Evolutionary conservation across 2,113 vertebrate genomes (phyloP), one percentile per base, ranked within the genome.

Genomic region (Carollia perspicillata): DNA sequence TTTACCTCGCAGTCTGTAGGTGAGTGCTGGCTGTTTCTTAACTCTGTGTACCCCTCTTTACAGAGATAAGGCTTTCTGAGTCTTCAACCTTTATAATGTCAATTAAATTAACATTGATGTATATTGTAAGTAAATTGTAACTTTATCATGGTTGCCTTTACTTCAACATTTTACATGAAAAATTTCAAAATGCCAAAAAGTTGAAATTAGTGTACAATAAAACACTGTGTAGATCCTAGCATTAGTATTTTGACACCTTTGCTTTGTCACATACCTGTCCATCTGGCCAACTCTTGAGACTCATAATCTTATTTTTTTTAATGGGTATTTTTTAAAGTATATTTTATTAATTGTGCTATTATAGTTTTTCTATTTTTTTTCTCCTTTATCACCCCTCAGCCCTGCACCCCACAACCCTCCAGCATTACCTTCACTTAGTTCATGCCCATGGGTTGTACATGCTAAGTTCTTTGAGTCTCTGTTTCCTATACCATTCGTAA

Each of bases 1-100:
- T 99, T 99, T 94, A 99, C 98, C 65, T 98, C 99, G 14, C 99
- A 99, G 97, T 99, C 99, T 68, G 91, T 99, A 30, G 99, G 99
- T 99, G 94, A 98, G 99, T 97, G 22, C 14, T 4, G 44, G 10
- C 68, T 0, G 0, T 42, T 4, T 0, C 14, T 92, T n/a, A 0
- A 72, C 33, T 0, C 17, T 47, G 8, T 12, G 37, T 22, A 6
- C 7, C 20, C 22, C 23, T 69, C 53, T 74, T 23, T 23, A 18
- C 44, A 60, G 42, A 71, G 16, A 22, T 33, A 18, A 60, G 49
- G 33, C 71, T 37, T 65, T 49, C 28, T 37, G 8, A 1, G 3
- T 53, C 26, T 22, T 51, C 16, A 47, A 8, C 72, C 63, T 93
- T 79, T 14, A 65, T 33, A 81, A n/a, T 33, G 22, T 68, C 42